A percentile compares a stretch with the other conserved stretches of the same genome.
These are phyloP conservation scores for Setipinna tenuifilis DNA, from an alignment of 2,797 vertebrate genomes.

Conservation along the genomic window DNA sequence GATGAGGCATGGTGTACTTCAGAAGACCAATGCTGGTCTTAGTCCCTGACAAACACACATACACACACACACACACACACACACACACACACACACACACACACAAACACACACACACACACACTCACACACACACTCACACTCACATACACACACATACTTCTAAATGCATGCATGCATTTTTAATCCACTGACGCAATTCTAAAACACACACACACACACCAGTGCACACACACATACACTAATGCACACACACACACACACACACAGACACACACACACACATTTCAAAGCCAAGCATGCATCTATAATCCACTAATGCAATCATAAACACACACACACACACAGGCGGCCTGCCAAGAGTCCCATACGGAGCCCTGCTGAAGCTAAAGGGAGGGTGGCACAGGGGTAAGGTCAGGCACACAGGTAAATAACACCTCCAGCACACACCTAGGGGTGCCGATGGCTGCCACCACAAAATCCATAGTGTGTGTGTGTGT, in stretches of 20 bases:
- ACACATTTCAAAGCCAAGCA: neutral
- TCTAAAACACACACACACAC: neutral
- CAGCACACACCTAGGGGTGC: too few relatives aligned
- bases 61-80: too few relatives aligned
- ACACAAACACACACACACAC: too few relatives aligned
- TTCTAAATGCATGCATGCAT: neutral
- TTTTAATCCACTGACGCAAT: neutral
- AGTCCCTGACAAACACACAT: too few relatives aligned
- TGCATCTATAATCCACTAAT: too few relatives aligned
- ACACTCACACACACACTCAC: neutral
- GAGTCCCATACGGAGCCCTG: neutral
- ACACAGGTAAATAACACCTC: neutral
- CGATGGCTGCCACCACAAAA: too few relatives aligned
- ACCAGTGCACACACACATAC: too few relatives aligned
- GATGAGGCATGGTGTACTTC: neutral
- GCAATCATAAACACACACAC: neutral
- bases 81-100: too few relatives aligned
- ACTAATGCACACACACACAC: neutral
- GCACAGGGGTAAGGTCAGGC: neutral
- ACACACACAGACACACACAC: slow-evolving; percentile 14
- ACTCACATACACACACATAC: neutral
- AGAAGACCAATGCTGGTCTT: neutral
- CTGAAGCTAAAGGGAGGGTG: neutral
- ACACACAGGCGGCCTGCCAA: neutral
- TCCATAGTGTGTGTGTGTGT: too few relatives aligned